phyloP scores from a whole-genome alignment of 1,140 invertebrate genomes.

The Caenorhabditis inopinata region DNA sequence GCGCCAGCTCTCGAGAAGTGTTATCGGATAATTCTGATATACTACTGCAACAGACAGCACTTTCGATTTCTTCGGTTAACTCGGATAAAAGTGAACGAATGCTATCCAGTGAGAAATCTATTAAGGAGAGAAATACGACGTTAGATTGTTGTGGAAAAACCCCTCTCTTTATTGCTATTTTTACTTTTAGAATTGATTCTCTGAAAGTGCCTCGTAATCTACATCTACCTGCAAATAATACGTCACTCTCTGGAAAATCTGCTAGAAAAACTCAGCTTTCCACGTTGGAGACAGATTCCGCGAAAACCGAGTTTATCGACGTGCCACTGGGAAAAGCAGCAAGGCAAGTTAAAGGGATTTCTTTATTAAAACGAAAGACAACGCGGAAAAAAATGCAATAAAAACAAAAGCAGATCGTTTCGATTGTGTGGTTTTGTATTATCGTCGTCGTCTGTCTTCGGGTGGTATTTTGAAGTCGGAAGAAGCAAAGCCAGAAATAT shows the following conservation, averaged over 20 bases:
- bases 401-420: too few relatives aligned
- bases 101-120: not conserved
- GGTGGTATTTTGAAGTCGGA: too few relatives aligned
- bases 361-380: too few relatives aligned
- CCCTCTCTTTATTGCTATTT: too few relatives aligned
- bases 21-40: not conserved
- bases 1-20: not conserved
- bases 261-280: not conserved
- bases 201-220: conserved; percentile 1
- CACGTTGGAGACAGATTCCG: not conserved
- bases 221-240: not conserved
- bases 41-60: too few relatives aligned
- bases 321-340: conserved; percentile 3
- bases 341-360: too few relatives aligned
- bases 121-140: not conserved
- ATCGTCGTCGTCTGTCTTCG: too few relatives aligned
- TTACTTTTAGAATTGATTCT: not conserved
- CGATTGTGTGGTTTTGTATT: too few relatives aligned
- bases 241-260: not conserved
- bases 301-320: not conserved
- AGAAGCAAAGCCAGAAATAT: too few relatives aligned
- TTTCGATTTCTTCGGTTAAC: not conserved
- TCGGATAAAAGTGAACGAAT: not conserved
- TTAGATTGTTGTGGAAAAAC: not conserved
- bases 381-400: too few relatives aligned